Evolutionary conservation across 2,113 vertebrate species (phyloP).

Genomic region (Onychostoma macrolepis): DNA sequence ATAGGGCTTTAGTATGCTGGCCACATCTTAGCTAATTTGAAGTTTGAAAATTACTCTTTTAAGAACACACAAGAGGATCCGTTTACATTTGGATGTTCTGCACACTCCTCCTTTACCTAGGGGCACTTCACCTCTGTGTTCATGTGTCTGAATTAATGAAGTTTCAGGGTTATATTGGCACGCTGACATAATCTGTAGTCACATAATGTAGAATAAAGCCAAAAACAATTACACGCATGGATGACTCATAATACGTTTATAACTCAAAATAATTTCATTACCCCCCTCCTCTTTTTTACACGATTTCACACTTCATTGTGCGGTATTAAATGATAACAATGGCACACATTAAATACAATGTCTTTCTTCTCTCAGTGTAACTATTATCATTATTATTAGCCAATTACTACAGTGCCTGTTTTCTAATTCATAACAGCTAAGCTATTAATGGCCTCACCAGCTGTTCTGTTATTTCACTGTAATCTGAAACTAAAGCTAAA

Average conservation of each 20-base stretch:
- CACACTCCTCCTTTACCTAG: background rate
- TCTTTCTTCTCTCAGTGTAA: slow-evolving; percentile 31
- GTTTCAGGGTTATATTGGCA: slow-evolving; percentile 23
- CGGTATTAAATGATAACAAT: slow-evolving; percentile 49
- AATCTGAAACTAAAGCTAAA: slow-evolving; percentile 21
- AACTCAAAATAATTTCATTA: slow-evolving; percentile 49
- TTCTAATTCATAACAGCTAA: background rate
- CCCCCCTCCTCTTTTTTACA: slow-evolving; percentile 38
- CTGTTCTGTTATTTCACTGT: slow-evolving; percentile 20
- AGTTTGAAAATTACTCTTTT: background rate
- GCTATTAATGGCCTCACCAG: slow-evolving; percentile 17
- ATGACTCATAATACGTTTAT: slow-evolving; percentile 51
- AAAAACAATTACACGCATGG: slow-evolving; percentile 57
- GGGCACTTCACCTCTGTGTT: background rate
- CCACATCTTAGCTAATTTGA: background rate
- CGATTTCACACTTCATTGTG: slow-evolving; percentile 51
- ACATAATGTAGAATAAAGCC: slow-evolving; percentile 45
- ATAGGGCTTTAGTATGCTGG: background rate
- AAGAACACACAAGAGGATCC: slow-evolving; percentile 15
- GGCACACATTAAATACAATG: slow-evolving; percentile 33
- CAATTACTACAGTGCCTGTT: slow-evolving; percentile 21
- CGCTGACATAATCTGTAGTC: slow-evolving; percentile 34
- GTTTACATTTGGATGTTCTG: slow-evolving; percentile 1
- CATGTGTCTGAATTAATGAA: slow-evolving; percentile 1
- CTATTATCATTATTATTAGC: slow-evolving; percentile 27